Conservation (phyloP, 2,113 vertebrate species). For the Psammodynastes pulverulentus region DNA sequence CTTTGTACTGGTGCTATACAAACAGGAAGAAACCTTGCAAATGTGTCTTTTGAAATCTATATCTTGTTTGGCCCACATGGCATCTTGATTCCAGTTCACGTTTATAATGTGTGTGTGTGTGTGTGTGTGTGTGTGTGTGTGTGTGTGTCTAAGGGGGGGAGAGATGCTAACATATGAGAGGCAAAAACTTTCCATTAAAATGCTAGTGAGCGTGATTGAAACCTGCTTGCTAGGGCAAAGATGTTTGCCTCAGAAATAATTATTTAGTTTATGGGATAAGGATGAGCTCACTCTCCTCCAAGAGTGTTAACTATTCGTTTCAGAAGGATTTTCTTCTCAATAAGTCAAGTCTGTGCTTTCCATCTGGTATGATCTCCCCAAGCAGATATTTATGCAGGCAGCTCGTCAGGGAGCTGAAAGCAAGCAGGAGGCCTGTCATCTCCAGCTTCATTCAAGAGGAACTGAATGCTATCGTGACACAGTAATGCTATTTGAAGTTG, state of each 20-base stretch:
- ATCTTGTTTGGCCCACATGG: neutral
- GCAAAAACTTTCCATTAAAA: neutral
- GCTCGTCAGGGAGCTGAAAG: neutral
- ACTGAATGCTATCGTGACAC: constrained; percentile 20
- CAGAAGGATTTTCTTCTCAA: constrained; percentile 10
- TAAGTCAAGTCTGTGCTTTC: constrained; percentile 30
- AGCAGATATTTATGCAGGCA: fast-evolving
- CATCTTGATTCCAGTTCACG: neutral
- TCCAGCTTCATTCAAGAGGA: constrained; percentile 20
- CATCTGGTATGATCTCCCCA: neutral
- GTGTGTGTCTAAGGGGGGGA: too few relatives aligned
- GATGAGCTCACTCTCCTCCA: neutral
- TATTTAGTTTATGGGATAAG: neutral
- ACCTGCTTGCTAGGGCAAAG: neutral
- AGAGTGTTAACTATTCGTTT: constrained; percentile 1
- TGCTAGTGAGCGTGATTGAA: neutral
- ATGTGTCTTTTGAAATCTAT: neutral
- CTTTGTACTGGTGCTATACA: neutral
- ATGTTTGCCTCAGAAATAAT: neutral
- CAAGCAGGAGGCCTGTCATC: constrained; percentile 10
- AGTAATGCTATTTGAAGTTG: constrained; percentile 13
- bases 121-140: too few relatives aligned
- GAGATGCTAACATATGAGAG: neutral
- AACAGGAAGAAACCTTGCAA: neutral
- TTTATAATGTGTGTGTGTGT: neutral